A percentile compares a stretch with the other conserved stretches of the same genome.
Conservation (phyloP, 2,113 vertebrate species). For the Cryptomyrus ogoouensis region DNA sequence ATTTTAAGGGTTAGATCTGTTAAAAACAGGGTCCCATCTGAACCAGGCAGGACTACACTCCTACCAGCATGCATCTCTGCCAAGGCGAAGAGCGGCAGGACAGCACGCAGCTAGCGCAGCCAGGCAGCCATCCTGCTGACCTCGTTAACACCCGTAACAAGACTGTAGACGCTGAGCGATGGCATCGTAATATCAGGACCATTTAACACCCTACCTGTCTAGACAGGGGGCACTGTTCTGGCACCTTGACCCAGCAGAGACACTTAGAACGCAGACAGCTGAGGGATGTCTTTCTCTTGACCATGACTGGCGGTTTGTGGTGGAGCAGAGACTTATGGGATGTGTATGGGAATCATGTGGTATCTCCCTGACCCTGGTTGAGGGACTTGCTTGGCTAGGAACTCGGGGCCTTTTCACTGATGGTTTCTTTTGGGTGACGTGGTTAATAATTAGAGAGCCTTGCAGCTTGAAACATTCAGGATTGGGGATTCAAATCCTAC, state of each 20-base stretch:
- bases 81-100: not conserved
- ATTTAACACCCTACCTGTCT: not conserved
- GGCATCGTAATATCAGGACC: not conserved
- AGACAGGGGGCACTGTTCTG: not conserved
- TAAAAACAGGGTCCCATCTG: not conserved
- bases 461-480: not conserved
- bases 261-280: not conserved
- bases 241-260: not conserved
- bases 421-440: not conserved
- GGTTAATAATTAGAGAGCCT: not conserved
- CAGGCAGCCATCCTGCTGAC: not conserved
- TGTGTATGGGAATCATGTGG: not conserved
- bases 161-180: not conserved
- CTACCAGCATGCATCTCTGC: not conserved
- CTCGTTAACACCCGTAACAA: not conserved
- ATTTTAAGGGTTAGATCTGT: not conserved
- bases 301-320: not conserved
- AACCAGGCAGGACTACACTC: not conserved
- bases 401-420: not conserved
- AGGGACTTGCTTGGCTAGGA: not conserved
- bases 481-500: not conserved
- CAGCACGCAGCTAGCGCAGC: not conserved
- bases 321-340: not conserved
- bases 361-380: not conserved
- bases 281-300: not conserved